Base-by-base conservation (phyloP, 2,113 vertebrate genomes). In the Colinus virginianus region DNA sequence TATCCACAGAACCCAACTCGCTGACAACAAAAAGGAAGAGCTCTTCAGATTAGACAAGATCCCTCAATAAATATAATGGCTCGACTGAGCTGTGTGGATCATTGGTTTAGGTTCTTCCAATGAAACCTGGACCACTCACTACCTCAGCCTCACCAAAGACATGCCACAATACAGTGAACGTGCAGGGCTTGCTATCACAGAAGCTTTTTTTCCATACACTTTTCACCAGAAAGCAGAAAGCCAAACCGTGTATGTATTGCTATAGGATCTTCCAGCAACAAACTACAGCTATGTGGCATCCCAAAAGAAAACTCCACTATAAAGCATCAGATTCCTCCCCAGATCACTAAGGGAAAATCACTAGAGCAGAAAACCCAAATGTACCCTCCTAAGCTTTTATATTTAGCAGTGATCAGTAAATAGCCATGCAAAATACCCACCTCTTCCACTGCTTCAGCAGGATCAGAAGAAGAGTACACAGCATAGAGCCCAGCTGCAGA, bases 381-480 rank as follows among this genome's bases (percentile, higher is more conserved):
- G 17, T 14, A 25, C 72, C 16, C 28, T 59, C 77, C 13, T 59
- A 43, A 56, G 58, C 13, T 74, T 28, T 82, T 53, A 23, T 26
- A 46, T 34, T 59, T 20, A 82, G 25, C n/a, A 69, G 23, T 42
- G 45, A 72, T 36, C 79, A 76, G 28, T 8, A 75, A 70, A 42
- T 12, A 82, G 25, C 34, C 61, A 95, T 64, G 76, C 7, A 48
- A 77, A 87, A 43, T 40, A 96, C 97, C 83, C 40, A 99, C 99
- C 98, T 98, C 91, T 98, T 98, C 99, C 99, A 99, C 90, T 99
- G 98, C 81, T 98, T 99, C 45, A 99, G 98, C 58, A 99, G 98
- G 95, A 99, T 97, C 28, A 99, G 97, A 17, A 99, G 98, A 51
- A 99, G 96, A 4, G 99, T 99, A 58, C 98, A 98, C 49, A 98